Percentiles rank a stretch among this genome's conserved stretches.
Conservation (phyloP, 2,888 invertebrate species). For the Perdita meconis region DNA sequence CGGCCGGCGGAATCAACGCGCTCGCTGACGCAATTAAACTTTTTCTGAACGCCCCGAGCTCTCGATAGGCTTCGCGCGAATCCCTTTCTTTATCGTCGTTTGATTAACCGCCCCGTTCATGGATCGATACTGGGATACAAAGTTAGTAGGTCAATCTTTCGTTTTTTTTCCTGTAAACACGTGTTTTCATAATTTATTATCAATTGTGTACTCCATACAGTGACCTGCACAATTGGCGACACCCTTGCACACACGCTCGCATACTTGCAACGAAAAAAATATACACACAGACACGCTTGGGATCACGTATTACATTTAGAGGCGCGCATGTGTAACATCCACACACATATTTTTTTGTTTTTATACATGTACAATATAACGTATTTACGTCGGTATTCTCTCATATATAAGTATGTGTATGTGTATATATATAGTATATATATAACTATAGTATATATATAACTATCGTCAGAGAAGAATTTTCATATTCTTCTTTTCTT, state of each 20-base stretch:
- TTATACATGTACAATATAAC: slow-evolving; percentile 50
- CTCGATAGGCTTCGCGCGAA: slow-evolving; percentile 6
- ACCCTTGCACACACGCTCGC: slow-evolving; percentile 47
- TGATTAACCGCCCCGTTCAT: not conserved
- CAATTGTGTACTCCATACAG: slow-evolving; percentile 72
- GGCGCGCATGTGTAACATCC: slow-evolving; percentile 44
- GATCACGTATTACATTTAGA: slow-evolving; percentile 37
- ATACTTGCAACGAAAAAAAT: slow-evolving; percentile 68
- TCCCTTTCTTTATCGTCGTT: slow-evolving; percentile 5
- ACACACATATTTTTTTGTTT: slow-evolving; percentile 54
- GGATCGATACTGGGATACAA: not conserved
- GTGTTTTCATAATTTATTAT: slow-evolving; percentile 76
- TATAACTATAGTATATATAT: slow-evolving; percentile 65
- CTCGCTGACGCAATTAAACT: slow-evolving; percentile 41
- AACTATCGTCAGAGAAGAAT: slow-evolving; percentile 64
- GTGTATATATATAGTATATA: slow-evolving; percentile 53
- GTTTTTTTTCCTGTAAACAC: slow-evolving; percentile 70
- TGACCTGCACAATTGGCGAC: slow-evolving; percentile 73
- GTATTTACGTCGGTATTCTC: slow-evolving; percentile 45
- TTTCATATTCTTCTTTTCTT: slow-evolving; percentile 28
- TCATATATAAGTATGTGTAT: slow-evolving; percentile 58
- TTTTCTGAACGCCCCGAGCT: not conserved
- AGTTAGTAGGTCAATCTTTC: not conserved
- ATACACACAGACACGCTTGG: slow-evolving; percentile 54
- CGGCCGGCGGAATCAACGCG: slow-evolving; percentile 24